phyloP scores from a whole-genome alignment of 2,888 invertebrate genomes.

The Drosophila ezoana region DNA sequence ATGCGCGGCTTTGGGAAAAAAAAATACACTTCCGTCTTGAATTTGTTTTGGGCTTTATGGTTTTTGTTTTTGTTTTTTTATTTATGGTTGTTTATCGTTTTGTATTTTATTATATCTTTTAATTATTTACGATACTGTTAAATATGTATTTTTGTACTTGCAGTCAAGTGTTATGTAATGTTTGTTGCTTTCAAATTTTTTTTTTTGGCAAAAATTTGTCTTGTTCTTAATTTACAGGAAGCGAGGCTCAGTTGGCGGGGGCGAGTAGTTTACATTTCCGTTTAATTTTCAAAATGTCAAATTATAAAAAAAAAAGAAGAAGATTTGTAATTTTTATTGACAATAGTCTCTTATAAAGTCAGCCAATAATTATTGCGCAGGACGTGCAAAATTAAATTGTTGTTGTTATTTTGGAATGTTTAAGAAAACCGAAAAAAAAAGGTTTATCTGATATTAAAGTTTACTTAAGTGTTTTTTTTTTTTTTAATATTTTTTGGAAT shows the following conservation, averaged over 20 bases:
- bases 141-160: conserved; percentile 29
- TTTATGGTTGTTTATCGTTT: conserved; percentile 44
- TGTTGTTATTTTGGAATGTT: no score
- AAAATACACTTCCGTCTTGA: conserved; percentile 68
- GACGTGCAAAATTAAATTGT: no score
- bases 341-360: no score
- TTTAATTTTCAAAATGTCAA: conserved; percentile 47
- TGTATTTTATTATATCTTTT: conserved; percentile 5
- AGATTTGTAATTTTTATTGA: conserved; percentile 10
- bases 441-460: conserved; percentile 2
- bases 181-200: conserved; percentile 10
- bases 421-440: no score
- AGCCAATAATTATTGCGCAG: no score
- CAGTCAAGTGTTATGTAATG: conserved; percentile 30
- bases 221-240: conserved; percentile 46
- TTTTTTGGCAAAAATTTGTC: neutral
- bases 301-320: conserved; percentile 35
- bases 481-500: conserved; percentile 25
- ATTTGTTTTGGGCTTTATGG: conserved; percentile 25
- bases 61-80: conserved; percentile 31
- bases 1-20: conserved; percentile 57
- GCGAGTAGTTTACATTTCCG: conserved; percentile 84
- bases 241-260: conserved; percentile 67
- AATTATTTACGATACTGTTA: conserved; percentile 29
- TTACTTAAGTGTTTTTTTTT: conserved; percentile 9